phyloP scores from a whole-genome alignment of 2,888 invertebrate species.

The Plagodis dolabraria region DNA sequence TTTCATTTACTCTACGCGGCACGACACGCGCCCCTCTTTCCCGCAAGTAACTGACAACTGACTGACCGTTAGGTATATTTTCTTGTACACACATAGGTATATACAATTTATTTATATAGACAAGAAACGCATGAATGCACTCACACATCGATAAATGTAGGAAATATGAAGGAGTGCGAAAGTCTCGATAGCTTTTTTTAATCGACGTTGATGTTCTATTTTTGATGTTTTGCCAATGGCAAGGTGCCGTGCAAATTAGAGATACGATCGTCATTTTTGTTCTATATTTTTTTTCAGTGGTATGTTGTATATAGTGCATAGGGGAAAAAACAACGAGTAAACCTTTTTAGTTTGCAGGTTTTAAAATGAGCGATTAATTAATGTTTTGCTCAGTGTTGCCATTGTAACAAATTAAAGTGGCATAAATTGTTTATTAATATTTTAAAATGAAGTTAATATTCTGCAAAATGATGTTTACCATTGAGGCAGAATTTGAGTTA shows the following conservation, averaged over 20 bases:
- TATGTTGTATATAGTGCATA: too few relatives aligned
- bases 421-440: too few relatives aligned
- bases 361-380: too few relatives aligned
- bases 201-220: constrained; percentile 49
- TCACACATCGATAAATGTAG: constrained; percentile 39
- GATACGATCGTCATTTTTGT: constrained; percentile 26
- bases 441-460: too few relatives aligned
- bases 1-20: constrained; percentile 51
- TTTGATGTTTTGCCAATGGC: constrained; percentile 58
- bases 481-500: too few relatives aligned
- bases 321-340: too few relatives aligned
- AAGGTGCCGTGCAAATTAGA: constrained; percentile 26
- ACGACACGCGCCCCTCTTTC: constrained; percentile 60
- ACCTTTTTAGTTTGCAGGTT: too few relatives aligned
- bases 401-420: too few relatives aligned
- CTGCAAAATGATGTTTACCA: too few relatives aligned
- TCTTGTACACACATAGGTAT: constrained; percentile 61
- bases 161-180: constrained; percentile 42
- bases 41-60: constrained; percentile 78
- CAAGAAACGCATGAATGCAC: constrained; percentile 63
- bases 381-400: too few relatives aligned
- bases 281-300: background rate
- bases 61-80: constrained; percentile 71
- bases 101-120: constrained; percentile 80
- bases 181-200: constrained; percentile 44